phyloP scores from a whole-genome alignment of 2,797 vertebrate species.

The Hozukius guyotensis region DNA sequence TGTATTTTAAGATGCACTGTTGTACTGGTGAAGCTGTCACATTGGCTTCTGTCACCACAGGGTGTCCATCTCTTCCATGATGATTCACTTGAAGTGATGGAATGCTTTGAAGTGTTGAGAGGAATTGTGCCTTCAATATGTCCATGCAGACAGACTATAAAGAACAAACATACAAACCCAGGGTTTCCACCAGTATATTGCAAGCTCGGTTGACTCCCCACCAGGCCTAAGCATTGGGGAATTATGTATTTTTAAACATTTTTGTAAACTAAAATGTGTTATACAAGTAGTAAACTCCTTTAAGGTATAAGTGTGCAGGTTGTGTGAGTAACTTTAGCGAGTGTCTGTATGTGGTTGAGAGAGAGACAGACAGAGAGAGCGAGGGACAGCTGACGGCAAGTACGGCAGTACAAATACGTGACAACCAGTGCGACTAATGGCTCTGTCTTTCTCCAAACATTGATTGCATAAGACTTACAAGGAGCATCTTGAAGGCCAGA shows the following conservation, averaged over 20 bases:
- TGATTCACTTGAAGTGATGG: not conserved
- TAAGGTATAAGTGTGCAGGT: too few species aligned
- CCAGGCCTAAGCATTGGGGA: too few species aligned
- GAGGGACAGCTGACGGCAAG: too few species aligned
- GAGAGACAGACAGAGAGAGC: too few species aligned
- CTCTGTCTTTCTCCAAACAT: not conserved
- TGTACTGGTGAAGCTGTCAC: not conserved
- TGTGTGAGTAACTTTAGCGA: too few species aligned
- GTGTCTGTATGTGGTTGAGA: too few species aligned
- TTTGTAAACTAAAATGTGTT: too few species aligned
- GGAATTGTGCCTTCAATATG: not conserved
- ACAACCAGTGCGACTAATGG: not conserved
- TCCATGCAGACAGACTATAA: not conserved
- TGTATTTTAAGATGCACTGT: not conserved
- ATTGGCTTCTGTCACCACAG: not conserved
- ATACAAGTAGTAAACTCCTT: too few species aligned
- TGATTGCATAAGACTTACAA: constrained; percentile 89
- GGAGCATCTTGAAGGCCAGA: constrained; percentile 97
- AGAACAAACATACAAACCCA: not conserved
- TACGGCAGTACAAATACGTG: too few species aligned
- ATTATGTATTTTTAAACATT: too few species aligned
- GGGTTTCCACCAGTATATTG: too few species aligned
- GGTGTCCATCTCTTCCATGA: not conserved
- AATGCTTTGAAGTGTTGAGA: not conserved
- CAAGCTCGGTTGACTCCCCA: too few species aligned